Evolutionary conservation across 2,113 vertebrate species (phyloP).

Genomic region (Halcyon malimbica): DNA sequence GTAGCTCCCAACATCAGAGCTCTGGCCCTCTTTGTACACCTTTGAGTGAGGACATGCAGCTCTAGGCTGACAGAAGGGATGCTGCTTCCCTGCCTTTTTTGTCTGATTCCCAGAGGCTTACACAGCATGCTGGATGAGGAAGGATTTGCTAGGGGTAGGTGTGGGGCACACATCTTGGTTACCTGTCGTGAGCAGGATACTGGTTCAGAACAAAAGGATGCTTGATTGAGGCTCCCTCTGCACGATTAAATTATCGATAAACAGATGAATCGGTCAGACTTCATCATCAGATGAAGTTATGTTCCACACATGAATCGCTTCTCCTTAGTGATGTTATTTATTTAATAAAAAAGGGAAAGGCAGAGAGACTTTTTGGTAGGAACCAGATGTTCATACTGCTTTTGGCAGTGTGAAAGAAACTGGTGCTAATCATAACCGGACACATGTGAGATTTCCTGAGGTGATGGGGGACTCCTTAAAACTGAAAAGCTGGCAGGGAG

Average conservation of each 20-base stretch:
- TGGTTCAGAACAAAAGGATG: neutral
- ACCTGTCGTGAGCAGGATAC: neutral
- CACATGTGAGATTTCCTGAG: slow-evolving; percentile 20
- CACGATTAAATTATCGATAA: accelerated
- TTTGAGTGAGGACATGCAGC: neutral
- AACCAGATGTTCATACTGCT: slow-evolving; percentile 6
- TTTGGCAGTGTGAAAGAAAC: neutral
- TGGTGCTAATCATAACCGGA: neutral
- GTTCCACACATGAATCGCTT: neutral
- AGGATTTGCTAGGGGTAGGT: neutral
- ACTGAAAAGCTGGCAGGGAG: neutral
- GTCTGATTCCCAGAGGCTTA: neutral
- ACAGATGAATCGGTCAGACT: neutral
- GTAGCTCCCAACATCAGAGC: neutral
- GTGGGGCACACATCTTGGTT: neutral
- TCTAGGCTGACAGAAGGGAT: neutral
- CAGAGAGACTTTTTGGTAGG: slow-evolving; percentile 3
- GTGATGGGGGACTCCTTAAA: slow-evolving; percentile 1
- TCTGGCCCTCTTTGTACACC: neutral
- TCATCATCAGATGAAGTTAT: neutral
- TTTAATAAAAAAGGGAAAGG: slow-evolving; percentile 1
- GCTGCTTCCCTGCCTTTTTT: neutral
- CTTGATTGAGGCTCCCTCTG: neutral
- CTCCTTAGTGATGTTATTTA: neutral
- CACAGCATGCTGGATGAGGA: neutral